These are phyloP conservation scores for Chaetodon auriga DNA, from an alignment of 2,113 vertebrate genomes.

Conservation along the genomic window DNA sequence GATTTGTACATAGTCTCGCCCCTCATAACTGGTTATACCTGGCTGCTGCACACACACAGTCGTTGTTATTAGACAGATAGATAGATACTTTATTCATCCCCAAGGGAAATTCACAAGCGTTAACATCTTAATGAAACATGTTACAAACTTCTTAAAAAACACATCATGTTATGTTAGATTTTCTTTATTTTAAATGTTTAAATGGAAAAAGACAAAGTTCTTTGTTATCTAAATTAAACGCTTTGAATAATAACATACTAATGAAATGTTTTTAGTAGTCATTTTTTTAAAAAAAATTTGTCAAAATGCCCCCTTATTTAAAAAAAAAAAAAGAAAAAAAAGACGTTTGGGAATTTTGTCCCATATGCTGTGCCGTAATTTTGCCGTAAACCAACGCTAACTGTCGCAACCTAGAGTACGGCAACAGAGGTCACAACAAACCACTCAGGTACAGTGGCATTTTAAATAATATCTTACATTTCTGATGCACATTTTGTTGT, in stretches of 20 bases:
- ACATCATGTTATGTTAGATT: neutral
- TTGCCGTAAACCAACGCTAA: neutral
- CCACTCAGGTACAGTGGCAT: constrained; percentile 52
- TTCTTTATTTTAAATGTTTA: neutral
- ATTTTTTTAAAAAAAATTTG: too few relatives aligned
- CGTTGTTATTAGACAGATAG: neutral
- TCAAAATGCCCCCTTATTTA: too few relatives aligned
- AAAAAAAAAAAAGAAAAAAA: too few relatives aligned
- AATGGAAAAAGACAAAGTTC: neutral
- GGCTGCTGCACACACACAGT: too few relatives aligned
- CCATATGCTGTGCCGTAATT: constrained; percentile 15
- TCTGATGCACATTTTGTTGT: fast-evolving
- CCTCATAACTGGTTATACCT: too few relatives aligned
- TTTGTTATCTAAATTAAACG: neutral
- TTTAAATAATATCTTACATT: too few relatives aligned
- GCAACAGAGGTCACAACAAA: constrained; percentile 79
- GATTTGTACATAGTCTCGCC: too few relatives aligned
- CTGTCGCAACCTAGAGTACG: constrained; percentile 42
- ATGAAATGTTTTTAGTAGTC: neutral
- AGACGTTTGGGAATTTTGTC: constrained; percentile 32
- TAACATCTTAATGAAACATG: neutral
- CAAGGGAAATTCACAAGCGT: too few relatives aligned
- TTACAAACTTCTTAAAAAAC: neutral
- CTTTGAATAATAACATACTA: neutral
- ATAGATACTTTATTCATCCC: too few relatives aligned